These are phyloP conservation scores for Cervus canadensis DNA, from an alignment of 2,113 vertebrate species.

Conservation along the genomic window DNA sequence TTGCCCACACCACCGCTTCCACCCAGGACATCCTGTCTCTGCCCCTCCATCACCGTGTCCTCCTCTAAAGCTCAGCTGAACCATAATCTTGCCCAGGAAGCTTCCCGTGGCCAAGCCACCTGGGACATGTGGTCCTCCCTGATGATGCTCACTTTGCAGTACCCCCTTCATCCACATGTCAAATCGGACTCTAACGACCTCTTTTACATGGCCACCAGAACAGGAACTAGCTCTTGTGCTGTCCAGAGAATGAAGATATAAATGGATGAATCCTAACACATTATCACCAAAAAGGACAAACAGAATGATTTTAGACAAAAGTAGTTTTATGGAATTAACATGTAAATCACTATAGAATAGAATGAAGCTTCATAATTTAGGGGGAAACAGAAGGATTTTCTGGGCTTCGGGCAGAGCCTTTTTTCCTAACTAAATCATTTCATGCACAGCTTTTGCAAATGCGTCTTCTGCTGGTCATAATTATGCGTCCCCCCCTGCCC, in stretches of 20 bases:
- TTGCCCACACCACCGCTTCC: neutral
- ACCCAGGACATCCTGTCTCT: neutral
- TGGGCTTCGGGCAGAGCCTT: conserved; percentile 47
- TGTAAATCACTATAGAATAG: conserved; percentile 36
- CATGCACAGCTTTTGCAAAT: conserved; percentile 45
- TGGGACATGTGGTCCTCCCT: neutral
- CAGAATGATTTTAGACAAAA: conserved; percentile 21
- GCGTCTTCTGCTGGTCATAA: conserved; percentile 46
- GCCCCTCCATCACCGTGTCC: neutral
- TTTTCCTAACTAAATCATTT: conserved; percentile 46
- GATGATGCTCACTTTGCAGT: fast-evolving
- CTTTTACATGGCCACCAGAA: neutral
- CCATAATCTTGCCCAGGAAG: neutral
- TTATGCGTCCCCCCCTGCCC: neutral
- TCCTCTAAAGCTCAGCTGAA: neutral
- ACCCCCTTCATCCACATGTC: neutral
- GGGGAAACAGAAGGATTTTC: conserved; percentile 45
- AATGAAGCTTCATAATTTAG: conserved; percentile 22
- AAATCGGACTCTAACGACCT: too few species aligned
- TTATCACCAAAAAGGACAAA: conserved; percentile 44
- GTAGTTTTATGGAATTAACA: conserved; percentile 46
- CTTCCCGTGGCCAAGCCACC: neutral
- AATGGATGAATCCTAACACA: neutral
- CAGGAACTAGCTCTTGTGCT: neutral
- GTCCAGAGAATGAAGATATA: neutral